Evolutionary conservation across 2,113 vertebrate species (phyloP), one percentile per base, ranked within the genome.

Genomic region (Mus musculus): DNA sequence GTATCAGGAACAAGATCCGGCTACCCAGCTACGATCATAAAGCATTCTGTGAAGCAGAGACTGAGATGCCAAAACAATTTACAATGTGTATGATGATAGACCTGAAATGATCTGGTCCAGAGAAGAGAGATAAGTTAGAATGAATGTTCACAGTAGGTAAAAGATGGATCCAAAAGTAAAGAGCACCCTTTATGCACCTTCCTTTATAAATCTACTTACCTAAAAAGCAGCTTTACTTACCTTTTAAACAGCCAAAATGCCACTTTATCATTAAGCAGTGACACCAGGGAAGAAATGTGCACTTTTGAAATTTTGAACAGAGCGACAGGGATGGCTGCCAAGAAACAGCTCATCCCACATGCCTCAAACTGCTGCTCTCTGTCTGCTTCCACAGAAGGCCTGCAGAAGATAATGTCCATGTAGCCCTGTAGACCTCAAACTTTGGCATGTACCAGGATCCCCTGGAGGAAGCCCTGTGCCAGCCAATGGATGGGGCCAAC

Each of bases 221-320:
- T 75, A 87, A 78, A 95, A 94, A 97, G 91, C 93, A 86, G 93
- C 94, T 93, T 92, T 92, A 52, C 95, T 97, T 95, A 96, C 88
- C 81, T 93, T 97, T 97, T 89, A 96, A 97, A 97, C 94, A 97
- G 72, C 65, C 94, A 88, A 94, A 96, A 97, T 96, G 93, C 85
- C 93, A 97, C 96, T 97, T 97, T 96, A 95, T 96, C 96, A 97
- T 95, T 97, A 96, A 88, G 90, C 95, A 96, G 85, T 86, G 85
- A 96, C 91, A 93, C 89, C 93, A 93, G 84, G 78, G 90, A 96
- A 97, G 89, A 97, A 98, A 92, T 33, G 84, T 94, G 81, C 88
- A 95, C 97, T 94, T 97, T 92, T 97, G 96, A 97, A 97, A 96
- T 96, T 96, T 93, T 95, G 97, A 97, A 93, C 93, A 91, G 93